Base-by-base conservation (phyloP, 1,140 invertebrate species). In the Leptinotarsa lineolata region DNA sequence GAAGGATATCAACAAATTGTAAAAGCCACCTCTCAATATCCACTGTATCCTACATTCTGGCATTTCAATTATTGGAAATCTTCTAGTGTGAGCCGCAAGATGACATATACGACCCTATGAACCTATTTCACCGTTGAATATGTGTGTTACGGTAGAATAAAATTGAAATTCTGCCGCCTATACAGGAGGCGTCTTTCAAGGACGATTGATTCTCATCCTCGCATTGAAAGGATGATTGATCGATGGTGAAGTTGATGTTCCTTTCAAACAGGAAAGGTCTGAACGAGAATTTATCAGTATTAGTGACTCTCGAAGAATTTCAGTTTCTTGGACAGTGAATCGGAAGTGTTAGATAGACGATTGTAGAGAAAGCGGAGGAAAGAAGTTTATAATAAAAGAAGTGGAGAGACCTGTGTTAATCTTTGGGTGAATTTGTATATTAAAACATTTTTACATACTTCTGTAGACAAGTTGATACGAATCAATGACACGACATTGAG, bases 91-190 rank as follows among this genome's bases (percentile, higher is more conserved):
- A 54, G 48, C 48, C 16, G 15, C 48, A 18, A 54, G 48, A 54
- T 54, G 48, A n/a, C 48, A 54, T 54, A 39, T 18, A 54, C 48
- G 48, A 54, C 48, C 48, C 48, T 54, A 54, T 54, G 48, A 54
- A 54, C 48, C 48, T 54, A 54, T 54, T 54, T n/a, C 48, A 54
- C 48, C 48, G 48, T n/a, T 54, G 48, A 54, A 54, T 54, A 13
- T 54, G 48, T 18, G 48, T 18, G 48, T 54, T 54, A 54, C 48
- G 48, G n/a, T 54, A 18, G 4, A 18, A 18, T 18, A 18, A 18
- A 54, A 54, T 54, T 54, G 48, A 54, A 54, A 54, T 16, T 54
- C 48, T 18, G n/a, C 48, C 6, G n/a, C 48, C 15, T 4, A n/a
- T 18, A 54, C 15, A 54, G 16, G 48, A 54, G 30, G 30, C 30